Conservation (phyloP, 2,113 vertebrate species). For the Centropus unirufus region DNA sequence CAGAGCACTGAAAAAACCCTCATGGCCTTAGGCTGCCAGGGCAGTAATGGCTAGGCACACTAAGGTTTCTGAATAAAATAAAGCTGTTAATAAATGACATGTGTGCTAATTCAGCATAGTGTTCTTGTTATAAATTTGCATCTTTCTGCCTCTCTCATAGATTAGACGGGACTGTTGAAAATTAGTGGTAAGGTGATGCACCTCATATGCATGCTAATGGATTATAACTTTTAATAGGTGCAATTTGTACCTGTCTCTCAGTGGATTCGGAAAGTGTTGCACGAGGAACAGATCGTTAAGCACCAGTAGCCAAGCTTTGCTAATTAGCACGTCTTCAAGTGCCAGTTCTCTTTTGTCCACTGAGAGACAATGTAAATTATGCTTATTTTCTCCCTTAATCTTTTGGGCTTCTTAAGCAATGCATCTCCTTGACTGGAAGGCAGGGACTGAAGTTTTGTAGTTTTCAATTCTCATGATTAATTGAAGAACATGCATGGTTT, state of each 20-base stretch:
- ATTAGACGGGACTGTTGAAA: not conserved
- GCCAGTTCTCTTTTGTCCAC: constrained; percentile 22
- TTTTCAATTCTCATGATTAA: constrained; percentile 64
- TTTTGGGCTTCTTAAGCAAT: not conserved
- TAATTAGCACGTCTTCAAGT: constrained; percentile 40
- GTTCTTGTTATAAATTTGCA: not conserved
- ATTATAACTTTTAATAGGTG: constrained; percentile 43
- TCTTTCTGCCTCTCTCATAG: not conserved
- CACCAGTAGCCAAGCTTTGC: not conserved
- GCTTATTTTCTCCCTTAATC: not conserved
- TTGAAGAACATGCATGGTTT: constrained; percentile 48
- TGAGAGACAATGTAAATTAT: constrained; percentile 4
- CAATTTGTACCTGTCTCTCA: constrained; percentile 23
- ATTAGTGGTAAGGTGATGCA: not conserved
- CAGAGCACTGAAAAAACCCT: not conserved
- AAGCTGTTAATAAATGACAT: not conserved
- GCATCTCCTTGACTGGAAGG: not conserved
- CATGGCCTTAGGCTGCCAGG: not conserved
- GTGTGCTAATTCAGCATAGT: not conserved
- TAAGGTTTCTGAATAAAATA: not conserved
- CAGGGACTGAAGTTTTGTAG: constrained; percentile 23
- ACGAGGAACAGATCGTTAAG: not conserved
- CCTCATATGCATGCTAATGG: not conserved
- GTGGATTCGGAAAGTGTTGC: not conserved
- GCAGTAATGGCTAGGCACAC: not conserved